A percentile compares a stretch with the other conserved stretches of the same genome.
phyloP scores from a whole-genome alignment of 2,888 invertebrate genomes.

The Drosophila anomalipes region DNA sequence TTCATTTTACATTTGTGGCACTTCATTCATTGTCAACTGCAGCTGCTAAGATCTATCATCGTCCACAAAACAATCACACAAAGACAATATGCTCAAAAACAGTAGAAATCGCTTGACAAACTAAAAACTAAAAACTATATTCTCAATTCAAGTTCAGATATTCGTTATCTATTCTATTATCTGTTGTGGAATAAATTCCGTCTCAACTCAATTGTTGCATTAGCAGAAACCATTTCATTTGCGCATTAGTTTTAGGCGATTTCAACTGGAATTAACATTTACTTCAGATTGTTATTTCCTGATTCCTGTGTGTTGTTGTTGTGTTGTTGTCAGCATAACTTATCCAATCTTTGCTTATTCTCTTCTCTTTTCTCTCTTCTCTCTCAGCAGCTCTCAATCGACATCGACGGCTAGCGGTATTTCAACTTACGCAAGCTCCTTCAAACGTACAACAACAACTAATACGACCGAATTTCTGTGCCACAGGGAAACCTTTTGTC shows the following conservation, averaged over 20 bases:
- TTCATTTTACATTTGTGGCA: constrained; percentile 18
- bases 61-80: constrained; percentile 29
- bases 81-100: constrained; percentile 11
- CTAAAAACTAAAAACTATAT: background rate
- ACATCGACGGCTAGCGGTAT: constrained; percentile 85
- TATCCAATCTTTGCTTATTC: background rate
- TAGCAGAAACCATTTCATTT: constrained; percentile 4
- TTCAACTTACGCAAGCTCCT: constrained; percentile 85
- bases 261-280: constrained; percentile 14
- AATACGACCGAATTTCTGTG: constrained; percentile 85
- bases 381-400: constrained; percentile 82
- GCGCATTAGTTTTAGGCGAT: constrained; percentile 24
- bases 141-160: background rate
- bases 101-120: constrained; percentile 26
- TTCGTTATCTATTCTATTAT: background rate
- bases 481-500: constrained; percentile 85
- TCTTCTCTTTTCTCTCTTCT: constrained; percentile 8
- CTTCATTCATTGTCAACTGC: constrained; percentile 26
- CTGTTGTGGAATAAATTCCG: background rate
- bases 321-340: constrained; percentile 1
- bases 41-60: constrained; percentile 16
- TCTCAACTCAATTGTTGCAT: background rate
- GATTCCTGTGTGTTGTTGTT: background rate
- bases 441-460: constrained; percentile 84
- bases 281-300: constrained; percentile 7